These are phyloP conservation scores for Dendronephthya gigantea DNA, from an alignment of 64 coral and sea anemone genomes.

Conservation along the genomic window DNA sequence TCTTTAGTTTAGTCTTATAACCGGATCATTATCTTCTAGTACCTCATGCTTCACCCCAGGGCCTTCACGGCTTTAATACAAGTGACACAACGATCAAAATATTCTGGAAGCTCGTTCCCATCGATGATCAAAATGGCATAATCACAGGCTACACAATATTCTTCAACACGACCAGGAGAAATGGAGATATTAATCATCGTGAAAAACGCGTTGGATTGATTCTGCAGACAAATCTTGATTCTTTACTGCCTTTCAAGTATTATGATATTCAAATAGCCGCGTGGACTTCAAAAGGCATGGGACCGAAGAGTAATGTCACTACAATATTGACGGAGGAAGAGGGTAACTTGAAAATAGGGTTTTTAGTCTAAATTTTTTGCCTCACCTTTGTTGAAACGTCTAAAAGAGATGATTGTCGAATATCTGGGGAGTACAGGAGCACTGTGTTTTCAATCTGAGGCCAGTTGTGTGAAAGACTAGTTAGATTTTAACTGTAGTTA, in stretches of 20 bases:
- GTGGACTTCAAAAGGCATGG: slow-evolving; percentile 6
- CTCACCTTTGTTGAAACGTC: too few relatives aligned
- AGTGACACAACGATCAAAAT: slow-evolving; percentile 49
- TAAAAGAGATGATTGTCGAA: too few relatives aligned
- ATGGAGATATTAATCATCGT: background rate
- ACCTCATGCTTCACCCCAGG: slow-evolving; percentile 39
- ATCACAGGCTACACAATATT: slow-evolving; percentile 36
- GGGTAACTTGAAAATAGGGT: too few relatives aligned
- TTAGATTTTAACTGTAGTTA: too few relatives aligned
- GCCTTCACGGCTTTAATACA: slow-evolving; percentile 44
- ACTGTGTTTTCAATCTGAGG: too few relatives aligned
- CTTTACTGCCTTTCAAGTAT: slow-evolving; percentile 11
- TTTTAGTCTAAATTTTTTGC: too few relatives aligned
- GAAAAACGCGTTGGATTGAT: slow-evolving; percentile 3
- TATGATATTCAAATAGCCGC: slow-evolving; percentile 26
- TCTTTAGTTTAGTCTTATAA: too few relatives aligned
- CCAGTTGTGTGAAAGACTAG: too few relatives aligned
- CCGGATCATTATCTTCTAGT: too few relatives aligned
- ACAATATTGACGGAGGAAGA: slow-evolving; percentile 30
- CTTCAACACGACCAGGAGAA: slow-evolving; percentile 2
- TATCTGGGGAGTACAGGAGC: too few relatives aligned
- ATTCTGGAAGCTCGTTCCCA: slow-evolving; percentile 33
- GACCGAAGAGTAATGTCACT: background rate
- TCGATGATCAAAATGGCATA: slow-evolving; percentile 49
- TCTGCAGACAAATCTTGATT: background rate